Evolutionary conservation across 2,113 vertebrate genomes (phyloP).

Genomic region (Castor canadensis): DNA sequence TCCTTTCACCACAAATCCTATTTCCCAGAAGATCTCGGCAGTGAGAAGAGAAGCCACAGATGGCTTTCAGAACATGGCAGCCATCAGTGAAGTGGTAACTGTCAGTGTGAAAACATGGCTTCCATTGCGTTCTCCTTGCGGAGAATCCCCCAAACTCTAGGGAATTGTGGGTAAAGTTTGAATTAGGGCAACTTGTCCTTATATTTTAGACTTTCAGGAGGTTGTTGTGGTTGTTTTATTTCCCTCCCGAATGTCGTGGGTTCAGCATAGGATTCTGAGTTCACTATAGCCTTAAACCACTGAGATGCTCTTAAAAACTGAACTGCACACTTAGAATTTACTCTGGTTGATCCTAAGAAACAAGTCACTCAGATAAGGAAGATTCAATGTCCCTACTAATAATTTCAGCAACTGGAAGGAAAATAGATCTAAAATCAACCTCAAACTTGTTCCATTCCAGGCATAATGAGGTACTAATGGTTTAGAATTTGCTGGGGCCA

Average conservation of each 20-base stretch:
- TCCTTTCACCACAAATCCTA: background rate
- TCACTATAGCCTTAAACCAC: background rate
- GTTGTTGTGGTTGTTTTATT: slow-evolving; percentile 19
- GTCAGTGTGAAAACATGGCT: background rate
- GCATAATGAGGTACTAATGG: background rate
- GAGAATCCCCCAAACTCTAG: background rate
- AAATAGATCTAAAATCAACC: background rate
- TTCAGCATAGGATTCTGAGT: slow-evolving; percentile 8
- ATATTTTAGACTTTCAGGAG: background rate
- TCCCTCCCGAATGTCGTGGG: background rate
- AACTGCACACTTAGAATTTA: slow-evolving; percentile 11
- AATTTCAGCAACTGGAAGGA: background rate
- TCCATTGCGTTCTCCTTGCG: background rate
- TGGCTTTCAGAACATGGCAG: background rate
- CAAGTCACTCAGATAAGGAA: background rate
- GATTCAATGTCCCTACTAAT: background rate
- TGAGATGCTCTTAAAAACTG: background rate
- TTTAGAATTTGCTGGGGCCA: slow-evolving; percentile 9
- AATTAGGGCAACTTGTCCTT: background rate
- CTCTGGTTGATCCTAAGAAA: background rate
- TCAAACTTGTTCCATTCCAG: background rate
- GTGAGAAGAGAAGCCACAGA: background rate
- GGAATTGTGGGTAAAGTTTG: background rate
- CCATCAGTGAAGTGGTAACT: background rate
- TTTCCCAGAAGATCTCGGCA: background rate